Evolutionary conservation across 2,888 invertebrate genomes (phyloP), one percentile per base, ranked within the genome.

Genomic region (Nymphalis c-album): DNA sequence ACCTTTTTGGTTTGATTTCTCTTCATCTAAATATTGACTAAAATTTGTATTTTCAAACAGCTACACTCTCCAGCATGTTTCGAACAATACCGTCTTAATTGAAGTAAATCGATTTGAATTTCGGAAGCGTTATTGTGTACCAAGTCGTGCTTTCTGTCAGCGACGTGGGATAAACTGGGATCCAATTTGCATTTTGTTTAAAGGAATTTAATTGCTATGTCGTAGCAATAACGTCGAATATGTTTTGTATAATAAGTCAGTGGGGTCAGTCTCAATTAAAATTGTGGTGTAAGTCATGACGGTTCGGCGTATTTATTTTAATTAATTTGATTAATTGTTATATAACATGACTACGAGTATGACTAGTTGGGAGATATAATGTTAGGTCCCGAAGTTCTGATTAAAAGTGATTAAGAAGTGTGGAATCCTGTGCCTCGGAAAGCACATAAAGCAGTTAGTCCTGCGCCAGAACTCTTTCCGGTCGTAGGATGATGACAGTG

Each of bases 81-180:
- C n/a, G 45, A 64, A 71, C 67, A 71, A 80, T 78, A 77, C 81
- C 75, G 73, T 75, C 78, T 79, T 78, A 81, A 80, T 83, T 78
- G 80, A 78, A 75, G 76, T 73, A 79, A 81, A 81, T 80, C 78
- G 77, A 67, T 78, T 81, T 78, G 78, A 79, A 80, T 78, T 77
- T 74, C 76, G 78, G 77, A 79, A 80, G 68, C 79, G 55, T 63
- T 63, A 67, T 67, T 78, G 80, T 79, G 71, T 71, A 71, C 72
- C 73, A 75, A 79, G 77, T 78, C 88, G 87, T 87, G 88, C 84
- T 80, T 78, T 69, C 77, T 75, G 75, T 74, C 71, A 74, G 75
- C 74, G 74, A 76, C 75, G 75, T 75, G 78, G 86, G 86, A 87
- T 89, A 80, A 86, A 79, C 78, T 76, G 68, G 74, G 73, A 76